Percentiles rank a stretch among this genome's conserved stretches.
phyloP scores from a whole-genome alignment of 2,888 invertebrate genomes.

The Tridacna gigas region DNA sequence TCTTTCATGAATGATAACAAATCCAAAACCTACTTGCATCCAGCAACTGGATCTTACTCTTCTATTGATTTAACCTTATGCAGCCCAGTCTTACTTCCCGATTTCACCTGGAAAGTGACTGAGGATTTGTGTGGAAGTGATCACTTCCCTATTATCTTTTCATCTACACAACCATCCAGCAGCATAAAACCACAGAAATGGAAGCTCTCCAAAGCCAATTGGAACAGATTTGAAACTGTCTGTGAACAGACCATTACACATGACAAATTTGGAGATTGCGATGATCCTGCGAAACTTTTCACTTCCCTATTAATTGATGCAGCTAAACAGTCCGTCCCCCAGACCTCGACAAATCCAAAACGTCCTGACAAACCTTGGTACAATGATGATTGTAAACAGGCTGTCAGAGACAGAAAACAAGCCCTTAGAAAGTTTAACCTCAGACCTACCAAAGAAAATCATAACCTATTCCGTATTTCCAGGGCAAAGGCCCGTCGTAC shows the following conservation, averaged over 20 bases:
- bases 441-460: too few relatives aligned
- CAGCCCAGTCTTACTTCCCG: neutral
- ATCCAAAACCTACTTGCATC: neutral
- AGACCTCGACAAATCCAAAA: conserved; percentile 8
- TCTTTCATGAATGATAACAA: neutral
- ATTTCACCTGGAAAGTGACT: neutral
- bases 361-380: neutral
- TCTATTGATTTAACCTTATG: neutral
- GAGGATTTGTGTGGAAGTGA: conserved; percentile 8
- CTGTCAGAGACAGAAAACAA: neutral
- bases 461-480: neutral
- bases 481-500: neutral
- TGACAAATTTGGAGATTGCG: neutral
- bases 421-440: neutral
- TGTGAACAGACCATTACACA: neutral
- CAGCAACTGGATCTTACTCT: neutral
- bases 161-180: neutral
- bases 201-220: neutral
- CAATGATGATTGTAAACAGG: neutral
- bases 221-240: neutral
- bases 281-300: neutral
- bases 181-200: neutral
- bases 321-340: neutral
- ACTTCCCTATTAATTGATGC: conserved; percentile 2
- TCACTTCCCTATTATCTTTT: neutral